A percentile compares a stretch with the other conserved stretches of the same genome.
These are phyloP conservation scores for Heteropelma amictum DNA, from an alignment of 2,888 invertebrate species.

Conservation along the genomic window DNA sequence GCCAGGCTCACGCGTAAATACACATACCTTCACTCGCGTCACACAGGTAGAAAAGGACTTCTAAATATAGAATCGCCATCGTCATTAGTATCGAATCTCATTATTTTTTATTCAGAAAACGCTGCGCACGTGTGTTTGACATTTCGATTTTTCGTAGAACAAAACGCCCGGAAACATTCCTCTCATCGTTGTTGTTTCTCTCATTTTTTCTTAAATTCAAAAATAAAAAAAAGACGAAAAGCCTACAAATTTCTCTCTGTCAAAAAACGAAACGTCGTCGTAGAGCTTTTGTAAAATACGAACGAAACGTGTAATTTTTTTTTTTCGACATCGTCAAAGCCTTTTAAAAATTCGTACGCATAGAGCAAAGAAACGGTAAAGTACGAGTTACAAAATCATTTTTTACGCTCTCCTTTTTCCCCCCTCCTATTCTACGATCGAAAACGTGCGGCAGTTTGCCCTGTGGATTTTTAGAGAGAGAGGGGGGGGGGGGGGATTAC, in stretches of 20 bases:
- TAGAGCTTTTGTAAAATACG: no score
- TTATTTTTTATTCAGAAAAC: neutral
- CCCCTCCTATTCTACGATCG: slow-evolving; percentile 49
- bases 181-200: neutral
- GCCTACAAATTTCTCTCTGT: no score
- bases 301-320: no score
- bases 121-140: neutral
- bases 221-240: neutral
- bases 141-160: neutral
- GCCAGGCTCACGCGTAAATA: neutral
- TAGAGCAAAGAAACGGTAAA: no score
- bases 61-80: neutral
- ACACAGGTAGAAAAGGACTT: slow-evolving; percentile 1
- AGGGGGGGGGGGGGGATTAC: slow-evolving; percentile 26
- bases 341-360: no score
- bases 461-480: slow-evolving; percentile 24
- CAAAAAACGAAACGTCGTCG: no score
- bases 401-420: neutral
- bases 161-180: neutral
- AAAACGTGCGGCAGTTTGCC: slow-evolving; percentile 60
- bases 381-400: no score
- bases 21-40: neutral
- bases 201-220: no score
- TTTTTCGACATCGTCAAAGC: no score
- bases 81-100: neutral